A percentile compares a stretch with the other conserved stretches of the same genome.
Conservation (phyloP, 2,797 vertebrate species). For the Pempheris klunzingeri region DNA sequence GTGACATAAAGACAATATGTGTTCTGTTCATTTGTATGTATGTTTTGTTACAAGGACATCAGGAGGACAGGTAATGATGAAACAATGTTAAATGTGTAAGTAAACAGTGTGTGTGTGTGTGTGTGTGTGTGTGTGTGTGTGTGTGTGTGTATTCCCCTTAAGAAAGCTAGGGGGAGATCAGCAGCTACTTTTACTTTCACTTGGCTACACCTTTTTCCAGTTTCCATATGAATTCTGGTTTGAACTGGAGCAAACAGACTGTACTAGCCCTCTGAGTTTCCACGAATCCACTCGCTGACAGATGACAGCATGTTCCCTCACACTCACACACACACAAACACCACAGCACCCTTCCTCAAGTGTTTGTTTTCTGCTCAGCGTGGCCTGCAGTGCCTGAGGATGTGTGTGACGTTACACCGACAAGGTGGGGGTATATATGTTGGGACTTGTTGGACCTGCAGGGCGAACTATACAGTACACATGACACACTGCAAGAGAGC, state of each 20-base stretch:
- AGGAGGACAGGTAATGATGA: not conserved
- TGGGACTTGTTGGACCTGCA: slow-evolving; percentile 66
- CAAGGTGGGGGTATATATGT: slow-evolving; percentile 46
- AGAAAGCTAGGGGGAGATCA: slow-evolving; percentile 37
- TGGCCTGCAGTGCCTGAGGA: slow-evolving; percentile 46
- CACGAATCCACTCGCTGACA: slow-evolving; percentile 56
- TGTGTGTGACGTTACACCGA: slow-evolving; percentile 60
- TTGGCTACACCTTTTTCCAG: not conserved
- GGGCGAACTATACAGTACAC: slow-evolving; percentile 42
- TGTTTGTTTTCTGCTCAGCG: slow-evolving; percentile 60
- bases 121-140: not conserved
- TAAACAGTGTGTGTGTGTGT: not conserved
- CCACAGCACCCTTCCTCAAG: not conserved
- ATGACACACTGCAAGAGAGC: slow-evolving; percentile 30
- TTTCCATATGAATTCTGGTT: slow-evolving; percentile 40
- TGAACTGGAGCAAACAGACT: slow-evolving; percentile 41
- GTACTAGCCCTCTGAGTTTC: slow-evolving; percentile 42
- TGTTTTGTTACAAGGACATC: not conserved
- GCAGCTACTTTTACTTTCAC: slow-evolving; percentile 55
- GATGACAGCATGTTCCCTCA: slow-evolving; percentile 54
- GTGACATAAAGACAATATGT: not conserved
- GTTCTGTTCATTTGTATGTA: not conserved
- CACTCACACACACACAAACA: slow-evolving; percentile 29
- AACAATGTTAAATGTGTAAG: slow-evolving; percentile 4
- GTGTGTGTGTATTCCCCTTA: not conserved